Evolutionary conservation across 2,113 vertebrate species (phyloP), one percentile per base, ranked within the genome.

Genomic region (Sphyrna mokarran): DNA sequence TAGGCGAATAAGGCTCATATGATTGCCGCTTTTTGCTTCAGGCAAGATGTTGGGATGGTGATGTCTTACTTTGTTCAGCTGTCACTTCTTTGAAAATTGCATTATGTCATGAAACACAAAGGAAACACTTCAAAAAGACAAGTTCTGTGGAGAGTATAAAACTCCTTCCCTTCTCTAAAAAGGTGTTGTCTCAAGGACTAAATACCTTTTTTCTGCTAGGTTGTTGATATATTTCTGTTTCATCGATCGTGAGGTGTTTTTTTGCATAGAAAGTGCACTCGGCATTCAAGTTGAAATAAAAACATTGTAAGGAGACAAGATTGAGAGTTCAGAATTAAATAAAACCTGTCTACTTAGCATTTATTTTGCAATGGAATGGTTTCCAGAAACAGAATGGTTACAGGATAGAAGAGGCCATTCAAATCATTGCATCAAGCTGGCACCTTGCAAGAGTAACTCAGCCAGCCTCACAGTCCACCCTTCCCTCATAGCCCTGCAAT

Each of bases 11-110:
- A 90, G 87, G 22, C 33, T 93, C 20, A 37, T 61, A 66, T 66
- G 61, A 66, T 61, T 66, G 90, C 61, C 16, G 90, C 90, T 93
- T 93, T 93, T 16, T 63, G 54, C 89, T 58, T 0, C 8, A 61
- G 90, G 58, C 1, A 66, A 93, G 13, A 37, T 18, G n/a, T 5
- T 93, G 90, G 16, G 29, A 22, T 91, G 58, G 61, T 93, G 43
- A 54, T 89, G 58, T 18, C 89, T 91, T 63, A n/a, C 89, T 91
- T 91, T 91, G 58, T 33, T 91, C 89, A 33, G 26, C 37, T 91
- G 58, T 20, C 37, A 63, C 89, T 91, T 91, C 89, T 63, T 16
- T 61, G 58, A 91, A 91, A n/a, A 63, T 33, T 11, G 16, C 26
- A 91, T 61, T 58, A 14, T 14, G 10, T 91, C 54, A 61, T n/a